Conservation (phyloP, 2,113 vertebrate species). For the Nannospalax galili region DNA sequence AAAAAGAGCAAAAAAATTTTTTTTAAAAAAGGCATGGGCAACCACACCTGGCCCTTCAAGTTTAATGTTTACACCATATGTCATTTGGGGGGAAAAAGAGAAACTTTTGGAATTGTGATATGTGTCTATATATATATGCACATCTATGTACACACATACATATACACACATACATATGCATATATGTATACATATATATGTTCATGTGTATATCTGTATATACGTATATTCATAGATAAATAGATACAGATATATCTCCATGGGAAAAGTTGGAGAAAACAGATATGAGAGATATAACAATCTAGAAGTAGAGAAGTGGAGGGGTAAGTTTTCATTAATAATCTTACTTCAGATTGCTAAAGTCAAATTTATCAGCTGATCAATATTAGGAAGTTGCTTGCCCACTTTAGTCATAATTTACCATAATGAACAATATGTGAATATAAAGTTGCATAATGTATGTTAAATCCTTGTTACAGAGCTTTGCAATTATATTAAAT, state of each 20-base stretch:
- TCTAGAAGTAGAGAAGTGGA: neutral
- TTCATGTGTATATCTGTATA: no score
- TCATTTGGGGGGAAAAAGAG: rapidly evolving
- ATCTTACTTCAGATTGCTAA: neutral
- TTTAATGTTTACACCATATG: neutral
- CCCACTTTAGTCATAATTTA: constrained; percentile 2
- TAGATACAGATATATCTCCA: neutral
- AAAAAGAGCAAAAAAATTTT: no score
- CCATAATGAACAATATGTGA: constrained; percentile 3
- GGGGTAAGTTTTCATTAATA: neutral
- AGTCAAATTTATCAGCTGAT: neutral
- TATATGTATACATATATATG: no score
- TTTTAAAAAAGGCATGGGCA: no score
- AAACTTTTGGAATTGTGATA: neutral
- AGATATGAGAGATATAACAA: neutral
- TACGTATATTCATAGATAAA: no score
- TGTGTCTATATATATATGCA: no score
- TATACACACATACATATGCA: no score
- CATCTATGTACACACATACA: no score
- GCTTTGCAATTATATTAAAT: neutral
- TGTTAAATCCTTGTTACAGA: neutral
- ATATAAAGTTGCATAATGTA: neutral
- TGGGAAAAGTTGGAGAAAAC: neutral
- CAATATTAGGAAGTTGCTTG: neutral
- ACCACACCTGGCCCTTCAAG: neutral